phyloP scores from a whole-genome alignment of 2,888 invertebrate species.

The Neelides folsomi region DNA sequence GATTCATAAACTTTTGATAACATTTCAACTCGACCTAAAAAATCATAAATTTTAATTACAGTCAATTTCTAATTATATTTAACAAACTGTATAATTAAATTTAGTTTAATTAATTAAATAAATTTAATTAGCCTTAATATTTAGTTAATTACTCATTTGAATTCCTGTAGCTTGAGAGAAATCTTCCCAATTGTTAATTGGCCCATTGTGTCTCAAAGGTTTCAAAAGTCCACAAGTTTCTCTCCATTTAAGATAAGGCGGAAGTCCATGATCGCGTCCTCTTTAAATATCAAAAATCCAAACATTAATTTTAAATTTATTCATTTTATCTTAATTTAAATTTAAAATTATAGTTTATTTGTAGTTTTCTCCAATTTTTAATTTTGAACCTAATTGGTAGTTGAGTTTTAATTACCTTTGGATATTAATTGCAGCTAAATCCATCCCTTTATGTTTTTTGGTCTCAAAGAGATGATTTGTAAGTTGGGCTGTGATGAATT shows the following conservation, averaged over 20 bases:
- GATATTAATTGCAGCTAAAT: slow-evolving; percentile 74
- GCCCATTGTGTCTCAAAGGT: slow-evolving; percentile 20
- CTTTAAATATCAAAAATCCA: slow-evolving; percentile 35
- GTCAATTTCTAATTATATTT: no score
- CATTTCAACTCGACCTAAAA: slow-evolving; percentile 24
- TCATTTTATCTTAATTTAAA: not conserved
- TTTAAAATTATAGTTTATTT: not conserved
- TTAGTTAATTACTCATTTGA: slow-evolving; percentile 12
- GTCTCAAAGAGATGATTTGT: slow-evolving; percentile 74
- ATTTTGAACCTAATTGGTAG: not conserved
- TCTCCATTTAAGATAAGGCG: slow-evolving; percentile 65
- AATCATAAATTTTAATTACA: not conserved
- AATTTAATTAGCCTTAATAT: no score
- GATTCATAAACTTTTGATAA: slow-evolving; percentile 22
- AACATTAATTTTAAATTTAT: slow-evolving; percentile 1
- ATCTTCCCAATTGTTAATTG: slow-evolving; percentile 55
- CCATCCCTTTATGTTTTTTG: slow-evolving; percentile 50
- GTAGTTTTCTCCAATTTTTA: not conserved
- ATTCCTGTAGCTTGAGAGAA: slow-evolving; percentile 38
- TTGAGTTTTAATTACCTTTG: slow-evolving; percentile 41
- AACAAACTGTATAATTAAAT: no score
- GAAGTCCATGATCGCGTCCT: slow-evolving; percentile 74
- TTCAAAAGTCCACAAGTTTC: slow-evolving; percentile 58
- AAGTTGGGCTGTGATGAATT: slow-evolving; percentile 64
- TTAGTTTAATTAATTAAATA: no score